Evolutionary conservation across 2,888 invertebrate species (phyloP).

Genomic region (Ophion costatus): DNA sequence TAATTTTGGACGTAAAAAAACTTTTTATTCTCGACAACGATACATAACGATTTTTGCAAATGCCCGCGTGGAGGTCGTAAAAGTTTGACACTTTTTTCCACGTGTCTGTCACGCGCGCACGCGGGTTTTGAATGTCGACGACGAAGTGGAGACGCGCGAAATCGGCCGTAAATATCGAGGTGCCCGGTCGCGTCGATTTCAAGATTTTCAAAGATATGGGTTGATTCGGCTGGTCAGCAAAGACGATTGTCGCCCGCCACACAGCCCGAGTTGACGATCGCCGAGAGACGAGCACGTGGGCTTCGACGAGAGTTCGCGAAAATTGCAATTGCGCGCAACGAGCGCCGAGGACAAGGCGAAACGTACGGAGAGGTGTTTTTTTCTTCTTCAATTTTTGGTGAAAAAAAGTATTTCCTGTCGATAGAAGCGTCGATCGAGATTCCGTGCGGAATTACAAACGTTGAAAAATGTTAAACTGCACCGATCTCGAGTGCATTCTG

Average conservation of each 20-base stretch:
- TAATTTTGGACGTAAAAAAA: neutral
- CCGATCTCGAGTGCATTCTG: slow-evolving; percentile 91
- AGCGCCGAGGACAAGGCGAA: neutral
- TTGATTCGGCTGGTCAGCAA: slow-evolving; percentile 31
- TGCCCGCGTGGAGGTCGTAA: neutral
- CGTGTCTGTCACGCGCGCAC: no score
- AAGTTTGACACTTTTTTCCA: no score
- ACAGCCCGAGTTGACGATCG: neutral
- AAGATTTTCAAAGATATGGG: slow-evolving; percentile 44
- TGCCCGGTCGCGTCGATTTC: slow-evolving; percentile 37
- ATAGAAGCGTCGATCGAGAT: slow-evolving; percentile 8
- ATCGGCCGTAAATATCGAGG: slow-evolving; percentile 50
- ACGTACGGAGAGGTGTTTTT: neutral
- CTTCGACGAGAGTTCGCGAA: no score
- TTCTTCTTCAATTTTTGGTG: neutral
- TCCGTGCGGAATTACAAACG: slow-evolving; percentile 25
- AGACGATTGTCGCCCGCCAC: neutral
- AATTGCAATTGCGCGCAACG: no score
- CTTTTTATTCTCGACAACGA: neutral
- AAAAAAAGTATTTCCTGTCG: neutral
- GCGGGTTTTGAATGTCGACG: slow-evolving; percentile 65
- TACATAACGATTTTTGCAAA: neutral
- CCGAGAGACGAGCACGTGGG: no score
- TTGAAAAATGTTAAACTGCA: slow-evolving; percentile 89
- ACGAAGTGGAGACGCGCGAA: slow-evolving; percentile 48